A percentile compares a stretch with the other conserved stretches of the same genome.
Evolutionary conservation across 2,113 vertebrate genomes (phyloP).

Genomic region (Lagopus leucura): DNA sequence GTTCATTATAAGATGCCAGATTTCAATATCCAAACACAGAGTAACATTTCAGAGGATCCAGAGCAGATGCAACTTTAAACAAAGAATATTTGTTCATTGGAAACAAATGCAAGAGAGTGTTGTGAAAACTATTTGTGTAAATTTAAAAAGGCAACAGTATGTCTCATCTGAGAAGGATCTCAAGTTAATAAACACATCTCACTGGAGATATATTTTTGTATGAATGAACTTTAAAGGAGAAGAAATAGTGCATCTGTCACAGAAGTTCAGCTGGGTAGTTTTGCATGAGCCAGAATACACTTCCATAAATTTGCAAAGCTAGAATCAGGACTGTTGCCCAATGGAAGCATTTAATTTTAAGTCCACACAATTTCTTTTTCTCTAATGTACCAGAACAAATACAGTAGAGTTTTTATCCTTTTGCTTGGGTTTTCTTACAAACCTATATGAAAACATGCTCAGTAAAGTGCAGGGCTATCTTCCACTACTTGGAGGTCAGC

Average conservation of each 20-base stretch:
- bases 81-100: conserved; percentile 6
- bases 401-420: background rate
- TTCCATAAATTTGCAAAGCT: conserved; percentile 27
- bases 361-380: background rate
- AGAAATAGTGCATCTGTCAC: conserved; percentile 31
- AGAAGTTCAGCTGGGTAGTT: conserved; percentile 24
- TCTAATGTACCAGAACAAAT: background rate
- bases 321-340: conserved; percentile 21
- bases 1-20: background rate
- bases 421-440: background rate
- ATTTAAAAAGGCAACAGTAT: conserved; percentile 12
- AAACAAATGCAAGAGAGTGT: conserved; percentile 35
- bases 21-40: background rate
- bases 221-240: background rate
- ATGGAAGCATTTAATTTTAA: conserved; percentile 64
- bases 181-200: conserved; percentile 38
- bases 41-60: background rate
- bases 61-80: background rate
- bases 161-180: conserved; percentile 14
- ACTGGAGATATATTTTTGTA: background rate
- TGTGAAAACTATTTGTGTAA: conserved; percentile 26
- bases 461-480: background rate
- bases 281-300: conserved; percentile 43
- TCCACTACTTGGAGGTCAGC: background rate
- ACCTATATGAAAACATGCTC: background rate